Evolutionary conservation across 2,113 vertebrate species (phyloP).

Genomic region (Sorex araneus): DNA sequence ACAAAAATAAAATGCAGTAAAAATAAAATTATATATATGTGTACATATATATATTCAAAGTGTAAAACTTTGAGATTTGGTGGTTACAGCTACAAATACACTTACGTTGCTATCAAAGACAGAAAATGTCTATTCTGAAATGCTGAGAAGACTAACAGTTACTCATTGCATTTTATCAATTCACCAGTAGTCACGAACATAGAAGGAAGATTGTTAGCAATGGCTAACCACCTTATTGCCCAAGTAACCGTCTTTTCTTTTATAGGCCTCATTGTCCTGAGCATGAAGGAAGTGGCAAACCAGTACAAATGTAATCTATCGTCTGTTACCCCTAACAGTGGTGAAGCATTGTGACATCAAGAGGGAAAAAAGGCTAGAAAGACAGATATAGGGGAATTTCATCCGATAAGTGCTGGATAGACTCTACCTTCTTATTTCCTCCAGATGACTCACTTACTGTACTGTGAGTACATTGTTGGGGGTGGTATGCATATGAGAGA

Average conservation of each 20-base stretch:
- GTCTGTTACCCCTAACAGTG: constrained; percentile 69
- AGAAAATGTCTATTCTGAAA: background rate
- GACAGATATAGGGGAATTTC: constrained; percentile 59
- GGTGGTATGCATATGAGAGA: background rate
- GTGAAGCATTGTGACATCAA: constrained; percentile 65
- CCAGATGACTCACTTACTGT: constrained; percentile 35
- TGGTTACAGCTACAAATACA: background rate
- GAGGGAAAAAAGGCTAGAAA: constrained; percentile 70
- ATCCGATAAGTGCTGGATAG: background rate
- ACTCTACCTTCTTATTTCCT: constrained; percentile 20
- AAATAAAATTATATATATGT: background rate
- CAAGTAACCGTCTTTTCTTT: constrained; percentile 88
- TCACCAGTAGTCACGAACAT: constrained; percentile 58
- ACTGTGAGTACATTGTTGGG: background rate
- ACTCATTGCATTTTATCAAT: constrained; percentile 81
- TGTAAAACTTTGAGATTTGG: background rate
- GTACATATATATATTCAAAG: background rate
- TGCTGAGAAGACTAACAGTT: constrained; percentile 70
- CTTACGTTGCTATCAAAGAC: background rate
- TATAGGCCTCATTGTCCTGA: constrained; percentile 81
- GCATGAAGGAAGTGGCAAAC: constrained; percentile 88
- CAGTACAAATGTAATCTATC: constrained; percentile 83
- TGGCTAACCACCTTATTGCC: constrained; percentile 88
- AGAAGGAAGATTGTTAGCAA: constrained; percentile 75
- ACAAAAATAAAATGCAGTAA: background rate